A percentile compares a stretch with the other conserved stretches of the same genome.
phyloP scores from a whole-genome alignment of 2,113 vertebrate genomes.

The Saguinus imperator region DNA sequence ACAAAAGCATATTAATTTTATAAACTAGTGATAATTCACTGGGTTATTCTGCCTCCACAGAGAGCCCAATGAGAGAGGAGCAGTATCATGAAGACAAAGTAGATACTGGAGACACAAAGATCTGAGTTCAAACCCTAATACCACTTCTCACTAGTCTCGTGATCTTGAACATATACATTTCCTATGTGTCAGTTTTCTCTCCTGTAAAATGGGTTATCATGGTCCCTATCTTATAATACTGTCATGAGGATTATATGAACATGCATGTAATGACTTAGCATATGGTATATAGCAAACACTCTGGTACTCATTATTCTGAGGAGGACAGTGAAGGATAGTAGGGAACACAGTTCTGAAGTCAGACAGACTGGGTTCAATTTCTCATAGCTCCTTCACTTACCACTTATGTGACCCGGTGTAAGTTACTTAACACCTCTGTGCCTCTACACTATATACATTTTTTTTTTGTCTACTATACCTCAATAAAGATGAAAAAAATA shows the following conservation, averaged over 20 bases:
- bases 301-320: not conserved
- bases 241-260: not conserved
- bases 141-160: not conserved
- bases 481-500: not conserved
- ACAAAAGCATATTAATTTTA: not conserved
- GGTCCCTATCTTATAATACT: not conserved
- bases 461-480: not conserved
- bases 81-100: not conserved
- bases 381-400: not conserved
- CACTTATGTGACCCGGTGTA: not conserved
- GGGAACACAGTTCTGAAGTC: not conserved
- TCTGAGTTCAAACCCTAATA: not conserved
- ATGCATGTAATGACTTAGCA: not conserved
- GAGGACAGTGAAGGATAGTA: not conserved
- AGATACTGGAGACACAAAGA: not conserved
- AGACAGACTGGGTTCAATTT: not conserved
- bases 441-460: not conserved
- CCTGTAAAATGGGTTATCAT: not conserved
- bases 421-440: not conserved
- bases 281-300: not conserved
- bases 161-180: not conserved
- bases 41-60: not conserved
- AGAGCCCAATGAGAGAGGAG: not conserved
- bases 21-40: not conserved
- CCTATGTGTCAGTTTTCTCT: not conserved